Base-by-base conservation (phyloP, 2,113 vertebrate species). In the Perca fluviatilis region DNA sequence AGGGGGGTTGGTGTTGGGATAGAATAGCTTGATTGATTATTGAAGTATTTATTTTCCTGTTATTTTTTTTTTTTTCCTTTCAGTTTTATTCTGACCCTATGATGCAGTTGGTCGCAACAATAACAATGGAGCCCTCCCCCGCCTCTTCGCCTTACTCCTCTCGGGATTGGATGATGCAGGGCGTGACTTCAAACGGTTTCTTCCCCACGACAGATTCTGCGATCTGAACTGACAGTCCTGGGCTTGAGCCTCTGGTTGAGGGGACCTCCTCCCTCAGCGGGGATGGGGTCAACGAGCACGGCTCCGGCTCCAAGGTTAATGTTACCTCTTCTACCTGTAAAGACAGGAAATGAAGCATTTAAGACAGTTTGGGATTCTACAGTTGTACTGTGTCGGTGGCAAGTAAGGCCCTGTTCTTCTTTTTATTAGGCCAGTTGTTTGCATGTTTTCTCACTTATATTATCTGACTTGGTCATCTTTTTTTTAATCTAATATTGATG, bases 61-160 rank as follows among this genome's bases (percentile, higher is more conserved):
- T 33, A 30, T 33, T 33, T 33, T 4, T 30, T 5, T 30, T 33
- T 33, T 2, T 74, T 76, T 84, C 76, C 69, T 23, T 53, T 57
- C n/a, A 27, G 63, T 7, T n/a, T 33, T 75, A 69, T 66, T 25
- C 78, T 47, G 58, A 68, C 50, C 36, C 36, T 50, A n/a, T 33
- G 33, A 46, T 66, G 95, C 88, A 96, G 54, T 95, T 96, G 85
- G 94, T 94, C 1, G 91, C 92, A 46, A 93, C 86, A 1, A 87
- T 53, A 19, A 92, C 88, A 8, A 89, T 65, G 5, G 90, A 81
- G 51, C 84, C 92, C 2, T 94, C 91, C 19, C 93, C 90, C 6
- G 46, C 74, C 85, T 97, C 96, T 15, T 97, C 96, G 5, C 97
- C 97, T 86, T 97, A 97, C 89, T 97, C 96, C 50, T 98, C 98